Base-by-base conservation (phyloP, 2,797 vertebrate genomes). In the Babyrousa celebensis region DNA sequence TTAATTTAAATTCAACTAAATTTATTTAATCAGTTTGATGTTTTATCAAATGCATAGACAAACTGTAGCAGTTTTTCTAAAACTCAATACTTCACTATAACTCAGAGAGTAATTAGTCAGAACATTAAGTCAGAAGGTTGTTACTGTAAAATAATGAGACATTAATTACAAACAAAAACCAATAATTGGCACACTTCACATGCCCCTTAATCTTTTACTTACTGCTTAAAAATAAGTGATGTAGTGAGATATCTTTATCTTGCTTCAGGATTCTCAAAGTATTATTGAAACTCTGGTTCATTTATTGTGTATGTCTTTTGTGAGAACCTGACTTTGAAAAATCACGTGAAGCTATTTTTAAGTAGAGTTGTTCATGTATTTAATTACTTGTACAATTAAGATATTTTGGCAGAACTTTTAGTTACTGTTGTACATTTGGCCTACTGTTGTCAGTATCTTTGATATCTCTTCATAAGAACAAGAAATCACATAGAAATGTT, bases 21-120 rank as follows among this genome's bases (percentile, higher is more conserved):
- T 48, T 48, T 48, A 48, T 48, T 48, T 48, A 91, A 36, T 92
- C 77, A 92, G 32, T 90, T 60, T 97, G 77, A 95, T 95, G 63
- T 82, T 25, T 85, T 74, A 62, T 89, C 62, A 86, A 68, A 96
- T 92, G 79, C 12, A 95, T 0, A 9, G 10, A 14, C 93, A 97
- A 79, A 25, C 1, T 60, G 18, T 2, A 80, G 12, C 70, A 78
- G 6, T 75, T 78, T 92, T 88, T 80, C 9, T 32, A 94, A 85
- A 87, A 1, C 3, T 94, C 72, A 89, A 85, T 62, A 94, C 88
- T 84, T 91, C 67, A 87, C 43, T 93, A 12, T 93, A 85, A 32
- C 5, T 48, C 8, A 82, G 93, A 15, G 0, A 36, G 36, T 36
- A 36, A 36, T 36, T 36, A 36, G 36, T 36, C 36, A 36, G 36